Base-by-base conservation (phyloP, 2,113 vertebrate genomes). In the Pelvicachromis taeniatus region DNA sequence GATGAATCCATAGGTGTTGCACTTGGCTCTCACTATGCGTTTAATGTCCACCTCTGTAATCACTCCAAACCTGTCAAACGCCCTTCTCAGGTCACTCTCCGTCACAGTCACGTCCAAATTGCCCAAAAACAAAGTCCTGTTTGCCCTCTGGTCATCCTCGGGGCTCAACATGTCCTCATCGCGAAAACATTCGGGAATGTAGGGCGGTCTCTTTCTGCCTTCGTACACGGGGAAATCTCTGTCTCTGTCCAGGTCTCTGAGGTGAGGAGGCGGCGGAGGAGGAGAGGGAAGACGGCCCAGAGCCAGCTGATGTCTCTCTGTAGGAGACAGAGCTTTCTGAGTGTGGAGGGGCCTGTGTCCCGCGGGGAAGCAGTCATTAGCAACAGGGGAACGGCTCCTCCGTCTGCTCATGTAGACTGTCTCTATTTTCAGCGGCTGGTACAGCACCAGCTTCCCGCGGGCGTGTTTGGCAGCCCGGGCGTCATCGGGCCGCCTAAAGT, bases 1-100 rank as follows among this genome's bases (percentile, higher is more conserved):
- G 21, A 99, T 96, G 89, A 99, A 99, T 5, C 98, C 98, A 7
- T 99, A 99, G 0, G 98, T 99, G 93, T 96, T 98, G 88, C 92
- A 97, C 93, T n/a, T 99, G 98, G 42, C 98, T 98, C 97, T 96
- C 45, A 93, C 94, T 0, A 97, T 95, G 56, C 98, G 94, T 90
- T 99, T 99, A 61, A 99, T 99, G 93, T 99, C 98, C 88, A 99
- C 98, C 92, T 99, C 99, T 0, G 98, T 99, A 73, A 99, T 99
- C 45, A 97, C 96, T 7, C 99, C 99, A 2, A 99, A 99, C n/a
- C 99, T 95, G 86, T 99, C 98, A 48, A 99, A 99, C 1, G 97
- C 97, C 56, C 98, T 95, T 23, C 97, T 96, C 21, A 99, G 88
- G 84, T 99, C 98, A 2, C 93, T 97, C 92, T 99, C 98, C 1